Evolutionary conservation across 1,140 invertebrate genomes (phyloP), one percentile per base, ranked within the genome.

Genomic region (Vollenhovia emeryi): DNA sequence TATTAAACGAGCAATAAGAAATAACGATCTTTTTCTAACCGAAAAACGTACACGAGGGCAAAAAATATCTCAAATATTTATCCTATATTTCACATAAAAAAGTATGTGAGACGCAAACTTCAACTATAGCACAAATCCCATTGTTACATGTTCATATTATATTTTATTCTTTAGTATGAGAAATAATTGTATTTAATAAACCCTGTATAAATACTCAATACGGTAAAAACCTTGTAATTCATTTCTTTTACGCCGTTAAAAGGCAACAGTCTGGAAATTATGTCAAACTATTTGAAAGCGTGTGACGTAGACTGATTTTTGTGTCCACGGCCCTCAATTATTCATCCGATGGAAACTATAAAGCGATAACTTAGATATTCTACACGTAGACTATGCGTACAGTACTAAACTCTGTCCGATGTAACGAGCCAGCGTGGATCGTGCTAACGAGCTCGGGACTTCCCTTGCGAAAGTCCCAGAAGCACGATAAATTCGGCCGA

Each of bases 381-480:
- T 73, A 71, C 27, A 82, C 66, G 36, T 73, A 57, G 50, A 57
- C 50, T 80, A 43, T 80, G 64, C 64, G 48, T 80, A 62, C 57
- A 60, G 36, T 15, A 80, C 33, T 69, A 80, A 80, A 82, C 78
- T 82, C 66, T 68, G 36, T 57, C 64, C 64, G 50, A 57, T 57
- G 78, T 82, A 82, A 71, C 66, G 78, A 82, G 66, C 36, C 43
- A 45, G 52, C 36, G 36, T 45, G 78, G 78, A 82, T 82, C 78
- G 78, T 71, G 78, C 78, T 82, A 82, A 82, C 78, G 78, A 82
- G 78, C 64, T 71, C 66, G 50, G 27, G 66, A 82, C 78, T 82
- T 82, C 45, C 36, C 50, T 57, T n/a, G 78, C 50, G 64, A 80
- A 80, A 80, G 78, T 80, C 78, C 78, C 78, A 69, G 78, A 80